Conservation (phyloP, 2,888 invertebrate species). For the Tetropium fuscum region DNA sequence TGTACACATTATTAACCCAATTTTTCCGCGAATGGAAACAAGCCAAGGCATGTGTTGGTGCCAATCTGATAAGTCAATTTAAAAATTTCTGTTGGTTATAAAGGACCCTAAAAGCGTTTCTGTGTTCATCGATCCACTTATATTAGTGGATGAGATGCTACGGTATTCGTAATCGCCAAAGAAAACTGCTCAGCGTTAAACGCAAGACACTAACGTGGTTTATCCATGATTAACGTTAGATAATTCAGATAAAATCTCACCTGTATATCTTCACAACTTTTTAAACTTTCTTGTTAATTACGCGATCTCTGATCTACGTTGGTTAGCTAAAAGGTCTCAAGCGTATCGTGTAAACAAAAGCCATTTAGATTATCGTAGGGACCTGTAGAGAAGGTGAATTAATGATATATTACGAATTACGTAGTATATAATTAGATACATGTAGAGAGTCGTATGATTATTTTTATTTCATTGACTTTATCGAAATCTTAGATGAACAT, state of each 20-base stretch:
- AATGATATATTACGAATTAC: slow-evolving; percentile 37
- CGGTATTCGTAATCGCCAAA: slow-evolving; percentile 11
- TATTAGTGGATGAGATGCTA: slow-evolving; percentile 26
- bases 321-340: slow-evolving; percentile 28
- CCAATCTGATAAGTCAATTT: slow-evolving; percentile 42
- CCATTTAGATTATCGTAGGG: slow-evolving; percentile 41
- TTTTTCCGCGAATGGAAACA: slow-evolving; percentile 31
- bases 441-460: slow-evolving; percentile 16
- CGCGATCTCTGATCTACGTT: slow-evolving; percentile 35
- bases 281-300: slow-evolving; percentile 38
- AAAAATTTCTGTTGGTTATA: slow-evolving; percentile 36
- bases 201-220: not conserved
- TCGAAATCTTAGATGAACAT: slow-evolving; percentile 8
- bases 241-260: slow-evolving; percentile 29
- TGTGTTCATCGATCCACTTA: slow-evolving; percentile 44
- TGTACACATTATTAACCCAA: slow-evolving; percentile 16
- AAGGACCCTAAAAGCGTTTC: slow-evolving; percentile 44
- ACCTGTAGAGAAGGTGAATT: slow-evolving; percentile 40
- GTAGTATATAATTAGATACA: slow-evolving; percentile 29
- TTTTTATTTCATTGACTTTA: slow-evolving; percentile 25
- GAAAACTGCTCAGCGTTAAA: slow-evolving; percentile 9
- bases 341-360: slow-evolving; percentile 41
- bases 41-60: slow-evolving; percentile 33
- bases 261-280: slow-evolving; percentile 33
- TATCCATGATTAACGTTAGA: slow-evolving; percentile 18